Percentiles rank a stretch among this genome's conserved stretches.
These are phyloP conservation scores for Ditula angustiorana DNA, from an alignment of 2,888 invertebrate species.

Conservation along the genomic window DNA sequence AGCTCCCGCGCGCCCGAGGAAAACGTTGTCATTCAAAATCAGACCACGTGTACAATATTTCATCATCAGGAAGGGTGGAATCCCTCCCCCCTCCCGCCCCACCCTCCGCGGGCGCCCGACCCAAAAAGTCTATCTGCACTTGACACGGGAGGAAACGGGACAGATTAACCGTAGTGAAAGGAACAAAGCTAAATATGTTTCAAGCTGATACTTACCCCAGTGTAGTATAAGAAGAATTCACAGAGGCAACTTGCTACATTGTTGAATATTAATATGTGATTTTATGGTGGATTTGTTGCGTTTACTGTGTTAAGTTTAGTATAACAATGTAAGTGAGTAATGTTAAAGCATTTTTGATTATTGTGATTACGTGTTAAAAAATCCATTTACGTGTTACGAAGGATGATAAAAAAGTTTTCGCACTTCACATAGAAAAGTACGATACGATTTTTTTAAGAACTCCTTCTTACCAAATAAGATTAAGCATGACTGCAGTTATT, in stretches of 20 bases:
- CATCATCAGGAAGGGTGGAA: constrained; percentile 86
- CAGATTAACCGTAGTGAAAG: constrained; percentile 85
- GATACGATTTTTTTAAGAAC: too few relatives aligned
- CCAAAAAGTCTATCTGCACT: constrained; percentile 85
- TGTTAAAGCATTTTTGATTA: constrained; percentile 25
- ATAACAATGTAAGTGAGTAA: constrained; percentile 17
- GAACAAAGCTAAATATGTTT: constrained; percentile 86
- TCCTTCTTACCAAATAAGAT: too few relatives aligned
- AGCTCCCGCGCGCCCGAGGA: constrained; percentile 78
- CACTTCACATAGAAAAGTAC: too few relatives aligned
- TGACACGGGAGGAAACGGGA: constrained; percentile 85
- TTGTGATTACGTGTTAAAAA: constrained; percentile 19
- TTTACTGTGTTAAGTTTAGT: constrained; percentile 16
- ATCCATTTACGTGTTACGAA: not conserved
- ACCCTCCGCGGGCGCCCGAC: constrained; percentile 64
- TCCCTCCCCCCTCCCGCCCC: constrained; percentile 55
- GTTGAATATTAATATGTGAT: constrained; percentile 39
- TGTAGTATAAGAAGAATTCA: constrained; percentile 62
- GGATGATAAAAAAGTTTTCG: not conserved
- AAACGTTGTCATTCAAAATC: constrained; percentile 89
- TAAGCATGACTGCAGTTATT: too few relatives aligned
- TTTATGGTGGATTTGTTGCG: constrained; percentile 24
- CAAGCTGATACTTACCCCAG: constrained; percentile 79
- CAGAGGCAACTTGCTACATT: constrained; percentile 50
- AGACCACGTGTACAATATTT: constrained; percentile 91